Percentiles rank a stretch among this genome's conserved stretches.
phyloP scores from a whole-genome alignment of 2,113 vertebrate genomes.

The Thinocorus orbignyianus region DNA sequence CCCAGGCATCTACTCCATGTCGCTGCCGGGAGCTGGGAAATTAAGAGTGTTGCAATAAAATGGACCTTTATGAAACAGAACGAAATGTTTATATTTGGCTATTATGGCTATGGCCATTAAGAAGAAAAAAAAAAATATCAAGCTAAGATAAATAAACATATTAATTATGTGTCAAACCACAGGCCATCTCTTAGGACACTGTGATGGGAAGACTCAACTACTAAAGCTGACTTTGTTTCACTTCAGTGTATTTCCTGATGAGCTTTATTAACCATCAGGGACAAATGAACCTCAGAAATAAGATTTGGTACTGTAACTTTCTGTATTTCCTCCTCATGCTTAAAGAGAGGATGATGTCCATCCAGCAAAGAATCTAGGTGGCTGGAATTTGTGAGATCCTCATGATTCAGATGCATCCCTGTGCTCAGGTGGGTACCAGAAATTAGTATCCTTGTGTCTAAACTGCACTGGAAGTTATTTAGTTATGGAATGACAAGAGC shows the following conservation, averaged over 20 bases:
- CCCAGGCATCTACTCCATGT: neutral
- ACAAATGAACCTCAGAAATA: neutral
- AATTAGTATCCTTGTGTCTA: neutral
- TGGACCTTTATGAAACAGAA: neutral
- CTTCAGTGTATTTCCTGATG: neutral
- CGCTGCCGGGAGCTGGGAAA: constrained; percentile 24
- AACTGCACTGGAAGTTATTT: neutral
- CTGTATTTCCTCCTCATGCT: neutral
- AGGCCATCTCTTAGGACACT: constrained; percentile 21
- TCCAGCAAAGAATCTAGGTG: neutral
- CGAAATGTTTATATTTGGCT: constrained; percentile 29
- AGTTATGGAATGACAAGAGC: neutral
- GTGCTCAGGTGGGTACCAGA: neutral
- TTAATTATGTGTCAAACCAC: constrained; percentile 65
- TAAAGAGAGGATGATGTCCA: neutral
- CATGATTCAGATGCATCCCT: neutral
- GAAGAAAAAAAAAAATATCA: neutral
- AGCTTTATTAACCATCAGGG: constrained; percentile 29
- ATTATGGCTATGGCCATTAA: neutral
- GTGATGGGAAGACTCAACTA: neutral
- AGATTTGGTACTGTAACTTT: neutral
- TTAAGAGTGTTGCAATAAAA: neutral
- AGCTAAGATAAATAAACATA: constrained; percentile 40
- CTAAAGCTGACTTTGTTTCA: neutral
- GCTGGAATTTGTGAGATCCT: neutral